Evolutionary conservation across 2,797 vertebrate species (phyloP), one percentile per base, ranked within the genome.

Genomic region (Rhabdomys pumilio): DNA sequence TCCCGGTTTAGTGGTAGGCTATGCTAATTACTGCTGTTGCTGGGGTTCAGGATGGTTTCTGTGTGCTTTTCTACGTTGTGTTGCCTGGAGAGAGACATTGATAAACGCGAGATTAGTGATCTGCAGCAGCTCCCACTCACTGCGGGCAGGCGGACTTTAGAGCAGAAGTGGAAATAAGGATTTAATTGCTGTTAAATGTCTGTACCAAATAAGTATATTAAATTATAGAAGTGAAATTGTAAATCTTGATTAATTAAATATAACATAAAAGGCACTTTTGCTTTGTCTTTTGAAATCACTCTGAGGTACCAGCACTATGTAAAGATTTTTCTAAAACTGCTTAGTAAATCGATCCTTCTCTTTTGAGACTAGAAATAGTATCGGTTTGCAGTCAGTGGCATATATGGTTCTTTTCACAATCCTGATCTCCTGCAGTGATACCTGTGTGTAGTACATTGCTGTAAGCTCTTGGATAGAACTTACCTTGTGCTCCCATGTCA

Each of bases 11-110:
- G 99, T 99, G 99, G 99, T 99, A 99, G 99, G 99, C 99, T 99
- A 99, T 99, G 99, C 99, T 99, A 99, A 99, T 99, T 99, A 99
- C 98, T 98, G 99, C 99, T 99, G 99, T 99, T 99, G 99, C 99
- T 99, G 99, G 99, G 99, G 99, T 99, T 99, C 99, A 98, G 98
- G 99, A 99, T 99, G 99, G 99, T 99, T 99, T 99, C 98, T 98
- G 98, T 99, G 99, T 99, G 99, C 99, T 98, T 98, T 98, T 98
- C 98, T 99, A 99, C 99, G 99, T 99, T 99, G 99, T 99, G 99
- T 99, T 99, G 99, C 99, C 99, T 99, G 99, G 99, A 99, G 99
- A 99, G 99, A 99, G 99, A 99, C 99, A 98, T 98, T 99, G 99
- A 99, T 99, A 99, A 99, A 99, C 99, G 99, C 99, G 99, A 98